Evolutionary conservation across 92 coral and sea anemone genomes (phyloP).

Genomic region (Epizoanthus stellaris): DNA sequence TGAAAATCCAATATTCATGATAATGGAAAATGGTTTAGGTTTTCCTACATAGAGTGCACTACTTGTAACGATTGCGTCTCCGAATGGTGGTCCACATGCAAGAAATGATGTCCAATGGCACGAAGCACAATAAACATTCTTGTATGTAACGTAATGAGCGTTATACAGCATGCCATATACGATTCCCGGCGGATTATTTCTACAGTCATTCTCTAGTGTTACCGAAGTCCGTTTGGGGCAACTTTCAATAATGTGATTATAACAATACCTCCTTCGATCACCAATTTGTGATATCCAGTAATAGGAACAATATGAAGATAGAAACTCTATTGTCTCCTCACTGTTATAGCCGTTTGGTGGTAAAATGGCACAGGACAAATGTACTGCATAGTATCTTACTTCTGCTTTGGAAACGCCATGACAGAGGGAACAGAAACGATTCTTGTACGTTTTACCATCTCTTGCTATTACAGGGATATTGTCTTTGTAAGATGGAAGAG

Average conservation of each 20-base stretch:
- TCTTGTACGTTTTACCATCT: neutral
- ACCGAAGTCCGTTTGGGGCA: neutral
- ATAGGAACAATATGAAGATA: neutral
- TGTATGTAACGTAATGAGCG: neutral
- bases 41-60: too few relatives aligned
- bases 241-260: neutral
- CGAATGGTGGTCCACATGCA: neutral
- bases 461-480: neutral
- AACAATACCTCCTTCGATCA: neutral
- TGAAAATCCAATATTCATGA: neutral
- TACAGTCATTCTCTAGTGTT: neutral
- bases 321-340: neutral
- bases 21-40: conserved; percentile 15
- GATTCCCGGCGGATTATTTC: neutral
- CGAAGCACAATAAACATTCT: conserved; percentile 1
- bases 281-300: neutral
- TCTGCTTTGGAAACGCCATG: neutral
- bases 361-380: neutral
- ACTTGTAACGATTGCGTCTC: neutral
- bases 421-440: conserved; percentile 1
- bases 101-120: neutral
- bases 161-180: neutral
- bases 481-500: neutral
- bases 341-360: neutral
- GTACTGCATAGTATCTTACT: neutral